phyloP scores from a whole-genome alignment of 2,113 vertebrate genomes.

The Bubo bubo region DNA sequence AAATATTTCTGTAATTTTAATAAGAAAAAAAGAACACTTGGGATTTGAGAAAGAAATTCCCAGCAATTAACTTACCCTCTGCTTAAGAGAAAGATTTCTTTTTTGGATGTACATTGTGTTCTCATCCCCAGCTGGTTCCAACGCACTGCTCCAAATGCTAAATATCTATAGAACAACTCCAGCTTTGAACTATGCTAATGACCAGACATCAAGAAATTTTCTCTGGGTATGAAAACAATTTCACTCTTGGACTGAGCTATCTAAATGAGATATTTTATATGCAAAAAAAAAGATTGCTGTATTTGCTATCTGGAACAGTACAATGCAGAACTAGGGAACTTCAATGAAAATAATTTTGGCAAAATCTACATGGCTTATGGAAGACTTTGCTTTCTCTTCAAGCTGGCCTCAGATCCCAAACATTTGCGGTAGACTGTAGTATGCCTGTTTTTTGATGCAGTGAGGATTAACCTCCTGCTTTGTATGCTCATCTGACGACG shows the following conservation, averaged over 20 bases:
- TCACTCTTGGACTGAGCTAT: not conserved
- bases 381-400: not conserved
- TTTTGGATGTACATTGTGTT: conserved; percentile 25
- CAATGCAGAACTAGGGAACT: not conserved
- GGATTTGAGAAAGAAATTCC: not conserved
- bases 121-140: conserved; percentile 7
- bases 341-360: not conserved
- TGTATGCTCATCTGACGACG: not conserved
- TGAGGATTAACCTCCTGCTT: not conserved
- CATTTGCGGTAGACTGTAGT: not conserved
- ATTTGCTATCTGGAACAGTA: not conserved
- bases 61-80: conserved; percentile 8
- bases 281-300: not conserved
- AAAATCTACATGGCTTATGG: not conserved
- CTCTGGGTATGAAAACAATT: conserved; percentile 24
- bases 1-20: not conserved
- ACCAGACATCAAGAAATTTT: conserved; percentile 10
- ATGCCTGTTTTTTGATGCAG: not conserved
- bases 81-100: not conserved
- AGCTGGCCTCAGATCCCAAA: not conserved
- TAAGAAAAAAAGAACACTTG: not conserved
- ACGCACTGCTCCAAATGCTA: not conserved
- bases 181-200: conserved; percentile 20
- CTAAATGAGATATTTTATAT: not conserved
- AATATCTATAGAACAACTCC: conserved; percentile 48